phyloP scores from a whole-genome alignment of 1,140 invertebrate species.

The Cotesia typhae region DNA sequence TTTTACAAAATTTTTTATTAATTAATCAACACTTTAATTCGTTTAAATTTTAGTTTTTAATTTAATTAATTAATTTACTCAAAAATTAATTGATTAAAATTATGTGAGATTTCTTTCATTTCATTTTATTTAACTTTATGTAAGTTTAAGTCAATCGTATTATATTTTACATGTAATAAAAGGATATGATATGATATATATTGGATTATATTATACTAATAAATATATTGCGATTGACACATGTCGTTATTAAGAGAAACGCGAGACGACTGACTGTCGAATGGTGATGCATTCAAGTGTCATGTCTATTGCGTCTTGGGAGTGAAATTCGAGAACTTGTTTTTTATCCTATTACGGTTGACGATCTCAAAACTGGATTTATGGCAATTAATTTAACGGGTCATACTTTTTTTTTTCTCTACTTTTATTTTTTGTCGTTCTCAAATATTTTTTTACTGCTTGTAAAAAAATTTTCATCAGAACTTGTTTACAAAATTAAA shows the following conservation, averaged over 20 bases:
- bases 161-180: no score
- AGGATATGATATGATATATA: background rate
- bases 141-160: background rate
- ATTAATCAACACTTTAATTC: no score
- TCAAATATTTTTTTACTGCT: no score
- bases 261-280: constrained; percentile 26
- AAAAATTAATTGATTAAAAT: no score
- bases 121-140: background rate
- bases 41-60: background rate
- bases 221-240: constrained; percentile 4
- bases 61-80: background rate
- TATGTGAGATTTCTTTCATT: no score
- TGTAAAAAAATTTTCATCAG: no score
- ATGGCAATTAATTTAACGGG: constrained; percentile 27
- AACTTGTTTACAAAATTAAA: background rate
- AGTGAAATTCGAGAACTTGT: constrained; percentile 35
- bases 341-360: constrained; percentile 18
- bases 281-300: constrained; percentile 10
- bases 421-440: no score
- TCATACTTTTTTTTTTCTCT: background rate
- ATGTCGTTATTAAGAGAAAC: background rate
- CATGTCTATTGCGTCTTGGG: constrained; percentile 27
- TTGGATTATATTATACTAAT: background rate
- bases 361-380: constrained; percentile 22
- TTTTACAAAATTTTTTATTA: no score